phyloP scores from a whole-genome alignment of 2,797 vertebrate species.

The Syngnathus acus region DNA sequence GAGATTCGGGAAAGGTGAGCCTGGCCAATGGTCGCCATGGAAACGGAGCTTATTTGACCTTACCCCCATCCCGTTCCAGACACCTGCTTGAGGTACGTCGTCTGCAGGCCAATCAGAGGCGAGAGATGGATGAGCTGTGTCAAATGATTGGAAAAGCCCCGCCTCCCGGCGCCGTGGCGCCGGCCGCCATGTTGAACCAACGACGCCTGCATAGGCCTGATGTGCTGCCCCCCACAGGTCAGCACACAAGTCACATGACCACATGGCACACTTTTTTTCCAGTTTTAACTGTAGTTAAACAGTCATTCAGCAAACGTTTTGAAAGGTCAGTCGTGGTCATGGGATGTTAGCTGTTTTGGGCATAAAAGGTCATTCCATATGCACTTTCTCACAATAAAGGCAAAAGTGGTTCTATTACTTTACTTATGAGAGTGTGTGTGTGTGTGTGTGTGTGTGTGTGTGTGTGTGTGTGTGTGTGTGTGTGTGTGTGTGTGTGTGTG shows the following conservation, averaged over 20 bases:
- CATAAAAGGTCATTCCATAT: neutral
- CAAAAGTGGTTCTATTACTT: neutral
- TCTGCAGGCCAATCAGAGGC: slow-evolving; percentile 84
- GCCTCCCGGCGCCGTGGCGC: slow-evolving; percentile 81
- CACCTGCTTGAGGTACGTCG: slow-evolving; percentile 81
- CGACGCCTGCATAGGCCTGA: slow-evolving; percentile 82
- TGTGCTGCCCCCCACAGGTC: slow-evolving; percentile 65
- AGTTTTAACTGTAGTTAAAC: neutral
- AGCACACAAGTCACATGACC: slow-evolving; percentile 4
- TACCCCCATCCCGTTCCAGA: slow-evolving; percentile 55
- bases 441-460: neutral
- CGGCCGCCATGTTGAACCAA: slow-evolving; percentile 80
- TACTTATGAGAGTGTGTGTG: neutral
- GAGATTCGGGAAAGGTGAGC: slow-evolving; percentile 80
- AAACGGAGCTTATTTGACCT: neutral
- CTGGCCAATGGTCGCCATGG: neutral
- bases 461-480: neutral
- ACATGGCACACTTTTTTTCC: neutral
- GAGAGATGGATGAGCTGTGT: slow-evolving; percentile 86
- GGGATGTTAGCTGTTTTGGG: neutral
- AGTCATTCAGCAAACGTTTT: too few relatives aligned
- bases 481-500: neutral
- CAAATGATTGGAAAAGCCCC: slow-evolving; percentile 79
- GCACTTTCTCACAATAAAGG: neutral
- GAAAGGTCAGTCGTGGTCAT: too few relatives aligned